These are phyloP conservation scores for Lycaon pictus DNA, from an alignment of 2,113 vertebrate species.

Conservation along the genomic window DNA sequence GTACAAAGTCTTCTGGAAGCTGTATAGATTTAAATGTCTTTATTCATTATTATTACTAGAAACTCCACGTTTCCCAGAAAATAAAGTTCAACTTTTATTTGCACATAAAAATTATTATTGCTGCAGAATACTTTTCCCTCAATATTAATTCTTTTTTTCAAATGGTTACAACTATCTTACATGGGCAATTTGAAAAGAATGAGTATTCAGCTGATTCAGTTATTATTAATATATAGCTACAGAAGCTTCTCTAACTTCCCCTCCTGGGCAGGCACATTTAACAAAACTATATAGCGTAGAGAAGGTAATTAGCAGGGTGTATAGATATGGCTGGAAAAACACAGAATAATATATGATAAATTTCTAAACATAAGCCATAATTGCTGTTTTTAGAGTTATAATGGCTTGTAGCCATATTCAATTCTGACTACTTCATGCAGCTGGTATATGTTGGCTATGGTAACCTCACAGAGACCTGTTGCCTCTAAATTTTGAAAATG, in stretches of 20 bases:
- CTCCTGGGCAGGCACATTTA: background rate
- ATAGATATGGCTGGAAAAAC: background rate
- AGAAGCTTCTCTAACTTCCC: background rate
- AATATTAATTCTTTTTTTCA: slow-evolving; percentile 50
- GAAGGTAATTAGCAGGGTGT: background rate
- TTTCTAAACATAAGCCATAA: background rate
- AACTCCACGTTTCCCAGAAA: background rate
- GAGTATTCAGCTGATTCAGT: background rate
- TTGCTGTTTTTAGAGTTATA: background rate
- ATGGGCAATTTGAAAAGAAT: slow-evolving; percentile 56
- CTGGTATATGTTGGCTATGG: background rate
- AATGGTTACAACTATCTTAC: slow-evolving; percentile 13
- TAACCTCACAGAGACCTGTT: background rate
- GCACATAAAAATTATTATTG: background rate
- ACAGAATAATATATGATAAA: background rate
- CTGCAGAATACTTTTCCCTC: background rate
- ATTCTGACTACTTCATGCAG: background rate
- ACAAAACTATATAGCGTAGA: background rate
- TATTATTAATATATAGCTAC: background rate
- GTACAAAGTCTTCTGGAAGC: background rate
- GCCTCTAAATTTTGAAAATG: slow-evolving; percentile 23
- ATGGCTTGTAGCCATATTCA: background rate
- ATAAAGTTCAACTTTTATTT: slow-evolving; percentile 51
- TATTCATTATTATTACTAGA: slow-evolving; percentile 27
- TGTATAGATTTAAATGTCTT: background rate